Conservation (phyloP, 2,888 invertebrate genomes). For the Melanchra persicariae region DNA sequence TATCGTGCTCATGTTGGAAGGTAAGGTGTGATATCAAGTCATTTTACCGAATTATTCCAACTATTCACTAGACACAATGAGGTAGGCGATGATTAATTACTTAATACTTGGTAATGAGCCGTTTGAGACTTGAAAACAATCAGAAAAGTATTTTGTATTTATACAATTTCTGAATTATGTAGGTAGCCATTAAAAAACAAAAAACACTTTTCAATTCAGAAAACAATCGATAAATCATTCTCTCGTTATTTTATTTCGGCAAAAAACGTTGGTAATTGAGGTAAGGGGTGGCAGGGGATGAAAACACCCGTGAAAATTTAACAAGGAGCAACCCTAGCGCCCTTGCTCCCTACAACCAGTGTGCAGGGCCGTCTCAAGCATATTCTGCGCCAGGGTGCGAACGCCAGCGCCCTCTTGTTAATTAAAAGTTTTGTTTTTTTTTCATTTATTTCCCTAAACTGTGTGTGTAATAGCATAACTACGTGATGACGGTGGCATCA, state of each 20-base stretch:
- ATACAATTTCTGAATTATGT: not conserved
- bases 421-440: too few species aligned
- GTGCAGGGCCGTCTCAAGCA: not conserved
- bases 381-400: not conserved
- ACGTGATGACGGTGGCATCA: too few species aligned
- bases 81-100: too few species aligned
- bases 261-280: slow-evolving; percentile 53
- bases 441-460: too few species aligned
- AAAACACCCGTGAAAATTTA: slow-evolving; percentile 83
- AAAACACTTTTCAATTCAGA: not conserved
- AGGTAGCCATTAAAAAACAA: not conserved
- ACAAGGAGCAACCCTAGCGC: slow-evolving; percentile 72
- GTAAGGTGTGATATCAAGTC: too few species aligned
- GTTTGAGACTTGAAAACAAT: not conserved
- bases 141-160: too few species aligned
- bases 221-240: slow-evolving; percentile 54
- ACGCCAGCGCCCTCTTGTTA: not conserved
- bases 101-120: too few species aligned
- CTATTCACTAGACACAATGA: too few species aligned
- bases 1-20: too few species aligned
- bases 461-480: too few species aligned
- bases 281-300: slow-evolving; percentile 60
- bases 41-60: too few species aligned
- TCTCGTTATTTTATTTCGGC: slow-evolving; percentile 47
- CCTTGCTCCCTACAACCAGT: slow-evolving; percentile 12